These are phyloP conservation scores for Leptocoma aspasia DNA, from an alignment of 2,113 vertebrate species.

Conservation along the genomic window DNA sequence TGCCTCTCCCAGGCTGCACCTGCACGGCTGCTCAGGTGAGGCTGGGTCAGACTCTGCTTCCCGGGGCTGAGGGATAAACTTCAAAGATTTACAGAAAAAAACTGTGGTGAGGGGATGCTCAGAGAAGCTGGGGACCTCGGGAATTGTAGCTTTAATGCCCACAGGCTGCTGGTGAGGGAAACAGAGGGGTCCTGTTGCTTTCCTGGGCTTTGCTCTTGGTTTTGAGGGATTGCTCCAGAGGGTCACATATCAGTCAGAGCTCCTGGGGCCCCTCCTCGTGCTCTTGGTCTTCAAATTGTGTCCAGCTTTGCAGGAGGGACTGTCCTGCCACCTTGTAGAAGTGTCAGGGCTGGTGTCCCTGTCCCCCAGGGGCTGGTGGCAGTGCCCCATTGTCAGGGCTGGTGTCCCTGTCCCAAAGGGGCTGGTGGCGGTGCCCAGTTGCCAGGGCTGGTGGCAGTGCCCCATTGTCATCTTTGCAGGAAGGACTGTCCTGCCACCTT, in stretches of 20 bases:
- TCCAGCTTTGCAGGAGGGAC: not conserved
- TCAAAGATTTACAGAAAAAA: not conserved
- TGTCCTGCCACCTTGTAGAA: not conserved
- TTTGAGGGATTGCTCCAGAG: not conserved
- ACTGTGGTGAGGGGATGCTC: not conserved
- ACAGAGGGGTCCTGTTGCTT: not conserved
- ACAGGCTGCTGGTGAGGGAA: not conserved
- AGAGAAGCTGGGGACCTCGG: not conserved
- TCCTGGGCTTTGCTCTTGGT: not conserved
- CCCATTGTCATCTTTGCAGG: rapidly evolving
- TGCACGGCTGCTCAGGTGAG: not conserved
- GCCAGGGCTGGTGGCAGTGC: not conserved
- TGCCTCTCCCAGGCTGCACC: not conserved
- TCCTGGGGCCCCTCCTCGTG: not conserved
- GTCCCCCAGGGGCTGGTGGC: not conserved
- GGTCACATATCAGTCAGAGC: not conserved
- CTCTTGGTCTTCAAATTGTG: rapidly evolving
- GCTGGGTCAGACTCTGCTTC: not conserved
- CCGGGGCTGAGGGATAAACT: not conserved
- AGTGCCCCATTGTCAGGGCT: not conserved
- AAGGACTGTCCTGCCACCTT: too few relatives aligned
- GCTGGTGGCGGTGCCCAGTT: not conserved
- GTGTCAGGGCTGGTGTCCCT: not conserved
- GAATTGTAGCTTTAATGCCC: not conserved
- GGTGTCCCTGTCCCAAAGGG: not conserved